Conservation (phyloP, 2,797 vertebrate genomes). For the Notolabrus celidotus region DNA sequence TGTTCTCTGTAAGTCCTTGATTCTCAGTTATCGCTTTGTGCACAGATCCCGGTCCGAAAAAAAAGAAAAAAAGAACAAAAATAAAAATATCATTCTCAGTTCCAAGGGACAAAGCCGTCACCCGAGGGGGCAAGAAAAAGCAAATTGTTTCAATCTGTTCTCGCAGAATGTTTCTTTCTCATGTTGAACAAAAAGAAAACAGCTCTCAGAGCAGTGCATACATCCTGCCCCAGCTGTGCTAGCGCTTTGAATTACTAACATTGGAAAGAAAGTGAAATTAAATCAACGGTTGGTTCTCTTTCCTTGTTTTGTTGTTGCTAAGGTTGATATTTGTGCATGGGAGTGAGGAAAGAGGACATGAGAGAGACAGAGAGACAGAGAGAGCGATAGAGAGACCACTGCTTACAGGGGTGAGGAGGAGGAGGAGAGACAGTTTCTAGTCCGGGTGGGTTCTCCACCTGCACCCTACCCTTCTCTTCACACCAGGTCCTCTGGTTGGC, state of each 20-base stretch:
- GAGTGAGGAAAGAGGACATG: constrained; percentile 78
- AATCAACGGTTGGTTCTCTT: constrained; percentile 84
- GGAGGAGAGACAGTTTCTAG: constrained; percentile 45
- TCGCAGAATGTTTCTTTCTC: constrained; percentile 69
- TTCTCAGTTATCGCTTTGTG: constrained; percentile 81
- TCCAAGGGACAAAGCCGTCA: constrained; percentile 43
- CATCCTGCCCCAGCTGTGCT: constrained; percentile 65
- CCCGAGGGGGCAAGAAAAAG: constrained; percentile 34
- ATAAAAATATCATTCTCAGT: constrained; percentile 49
- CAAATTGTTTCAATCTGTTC: constrained; percentile 76
- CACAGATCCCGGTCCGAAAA: constrained; percentile 85
- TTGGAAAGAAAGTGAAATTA: constrained; percentile 74
- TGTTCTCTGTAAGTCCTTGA: constrained; percentile 73
- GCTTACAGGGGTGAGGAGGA: constrained; percentile 48
- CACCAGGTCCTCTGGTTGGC: constrained; percentile 90
- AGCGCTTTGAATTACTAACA: constrained; percentile 44
- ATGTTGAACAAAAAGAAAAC: constrained; percentile 31
- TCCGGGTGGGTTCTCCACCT: constrained; percentile 40
- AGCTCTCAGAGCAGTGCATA: constrained; percentile 67
- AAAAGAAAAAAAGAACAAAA: constrained; percentile 41
- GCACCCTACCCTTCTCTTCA: constrained; percentile 71
- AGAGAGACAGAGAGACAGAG: constrained; percentile 33
- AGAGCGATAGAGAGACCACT: constrained; percentile 63
- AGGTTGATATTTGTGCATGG: constrained; percentile 85
- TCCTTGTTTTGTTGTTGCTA: constrained; percentile 81